Conservation (phyloP, 2,113 vertebrate genomes). For the Ia io region DNA sequence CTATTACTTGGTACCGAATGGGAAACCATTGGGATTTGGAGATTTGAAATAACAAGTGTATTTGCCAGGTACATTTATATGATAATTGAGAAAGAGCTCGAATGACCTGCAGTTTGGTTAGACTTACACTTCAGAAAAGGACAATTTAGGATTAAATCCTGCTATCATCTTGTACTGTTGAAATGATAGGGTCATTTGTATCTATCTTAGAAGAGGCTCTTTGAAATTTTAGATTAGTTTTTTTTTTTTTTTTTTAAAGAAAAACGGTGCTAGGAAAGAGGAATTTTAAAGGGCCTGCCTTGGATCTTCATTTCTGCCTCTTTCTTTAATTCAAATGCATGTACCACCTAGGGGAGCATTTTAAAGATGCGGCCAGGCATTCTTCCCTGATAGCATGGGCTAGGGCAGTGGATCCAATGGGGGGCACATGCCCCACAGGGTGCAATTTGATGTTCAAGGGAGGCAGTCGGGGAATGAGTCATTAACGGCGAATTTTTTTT, state of each 20-base stretch:
- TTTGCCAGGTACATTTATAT: neutral
- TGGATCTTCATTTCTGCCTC: neutral
- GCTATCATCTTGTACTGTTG: neutral
- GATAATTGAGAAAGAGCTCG: neutral
- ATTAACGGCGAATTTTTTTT: too few relatives aligned
- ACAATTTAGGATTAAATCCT: constrained; percentile 3
- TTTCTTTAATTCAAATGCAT: constrained; percentile 16
- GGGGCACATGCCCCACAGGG: too few relatives aligned
- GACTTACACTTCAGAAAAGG: constrained; percentile 19
- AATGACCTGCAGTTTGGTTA: neutral
- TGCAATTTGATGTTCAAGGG: too few relatives aligned
- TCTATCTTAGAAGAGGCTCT: neutral
- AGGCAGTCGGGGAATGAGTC: too few relatives aligned
- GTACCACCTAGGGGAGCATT: neutral
- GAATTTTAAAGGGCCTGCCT: neutral
- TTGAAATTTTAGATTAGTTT: constrained; percentile 29
- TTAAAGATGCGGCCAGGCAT: neutral
- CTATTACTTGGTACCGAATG: neutral
- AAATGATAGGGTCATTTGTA: constrained; percentile 31
- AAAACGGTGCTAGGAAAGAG: neutral
- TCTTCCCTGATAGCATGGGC: neutral
- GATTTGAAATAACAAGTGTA: neutral
- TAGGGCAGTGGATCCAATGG: too few relatives aligned
- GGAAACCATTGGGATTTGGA: neutral
- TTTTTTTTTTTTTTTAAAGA: neutral